phyloP scores from a whole-genome alignment of 2,113 vertebrate genomes.

The Rhizomys pruinosus region DNA sequence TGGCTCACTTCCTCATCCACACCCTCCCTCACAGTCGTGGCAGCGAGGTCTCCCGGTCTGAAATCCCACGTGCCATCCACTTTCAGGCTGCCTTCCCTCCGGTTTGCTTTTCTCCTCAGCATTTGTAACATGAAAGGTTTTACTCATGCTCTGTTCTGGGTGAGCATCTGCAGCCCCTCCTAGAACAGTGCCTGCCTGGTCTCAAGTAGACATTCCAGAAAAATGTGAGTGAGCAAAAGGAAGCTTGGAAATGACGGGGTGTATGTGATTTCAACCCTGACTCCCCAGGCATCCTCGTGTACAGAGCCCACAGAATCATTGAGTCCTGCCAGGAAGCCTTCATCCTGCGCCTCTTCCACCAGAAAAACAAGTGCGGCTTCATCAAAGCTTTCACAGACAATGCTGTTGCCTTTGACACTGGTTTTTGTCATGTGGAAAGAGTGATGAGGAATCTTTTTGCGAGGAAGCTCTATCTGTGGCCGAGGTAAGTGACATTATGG shows the following conservation, averaged over 20 bases:
- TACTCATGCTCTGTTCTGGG: neutral
- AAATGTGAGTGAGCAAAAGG: neutral
- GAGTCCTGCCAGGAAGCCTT: constrained; percentile 98
- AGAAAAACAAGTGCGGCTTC: constrained; percentile 98
- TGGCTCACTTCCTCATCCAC: neutral
- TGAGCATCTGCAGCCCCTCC: neutral
- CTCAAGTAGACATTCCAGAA: neutral
- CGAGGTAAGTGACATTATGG: constrained; percentile 87
- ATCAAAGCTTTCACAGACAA: constrained; percentile 99
- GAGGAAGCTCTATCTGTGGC: constrained; percentile 97
- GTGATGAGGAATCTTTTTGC: constrained; percentile 99
- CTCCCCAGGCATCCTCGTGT: constrained; percentile 93
- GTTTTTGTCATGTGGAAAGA: constrained; percentile 98
- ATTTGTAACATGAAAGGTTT: neutral
- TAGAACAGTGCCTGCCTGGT: neutral
- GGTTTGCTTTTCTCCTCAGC: neutral
- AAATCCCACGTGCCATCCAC: neutral
- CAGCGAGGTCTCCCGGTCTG: neutral
- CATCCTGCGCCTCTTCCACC: constrained; percentile 96
- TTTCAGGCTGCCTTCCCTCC: neutral
- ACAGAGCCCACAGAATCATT: constrained; percentile 95
- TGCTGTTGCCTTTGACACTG: constrained; percentile 93
- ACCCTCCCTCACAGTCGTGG: neutral
- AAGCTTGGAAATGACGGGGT: neutral
- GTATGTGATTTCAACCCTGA: neutral